Evolutionary conservation across 2,113 vertebrate genomes (phyloP), one percentile per base, ranked within the genome.

Genomic region (Istiophorus platypterus): DNA sequence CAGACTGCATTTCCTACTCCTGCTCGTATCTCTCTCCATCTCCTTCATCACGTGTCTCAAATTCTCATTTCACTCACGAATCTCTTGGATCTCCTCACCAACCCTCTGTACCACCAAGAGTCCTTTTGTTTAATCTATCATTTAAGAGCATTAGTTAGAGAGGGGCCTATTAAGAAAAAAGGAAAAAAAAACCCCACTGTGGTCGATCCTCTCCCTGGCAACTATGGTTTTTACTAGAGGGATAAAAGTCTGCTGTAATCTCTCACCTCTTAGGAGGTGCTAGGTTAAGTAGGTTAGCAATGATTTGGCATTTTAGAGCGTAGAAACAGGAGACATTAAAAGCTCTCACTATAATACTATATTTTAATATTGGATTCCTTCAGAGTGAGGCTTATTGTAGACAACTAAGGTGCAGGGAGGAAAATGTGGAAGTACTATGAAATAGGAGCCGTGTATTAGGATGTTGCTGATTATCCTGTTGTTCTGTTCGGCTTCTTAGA

Each of bases 271-370:
- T 87, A 51, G 27, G 83, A 80, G 88, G 83, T 88, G 86, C 78
- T 73, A 70, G 76, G 78, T 91, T 89, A 93, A 94, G 75, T 81
- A 70, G 63, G 85, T 95, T 95, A 90, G 89, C 88, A 93, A 92
- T 90, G 91, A 94, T 93, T 88, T 85, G 72, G 84, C 73, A 82
- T 88, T 90, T 91, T 83, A 76, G 64, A 91, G 82, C 64, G 63
- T 62, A 81, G 92, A 92, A 92, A 92, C 72, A 80, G 76, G 85
- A 93, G 91, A 91, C 88, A 92, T 90, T 92, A 93, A 93, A 94
- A 95, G 91, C 86, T 76, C 79, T 84, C 78, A 80, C 78, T 82
- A 85, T 80, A 78, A 85, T 81, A 76, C 76, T 86, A 81, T 83
- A 61, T 91, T 91, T 92, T 89, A 89, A 82, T 85, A 89, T 86